Base-by-base conservation (phyloP, 2,797 vertebrate species). In the Natrix natrix region DNA sequence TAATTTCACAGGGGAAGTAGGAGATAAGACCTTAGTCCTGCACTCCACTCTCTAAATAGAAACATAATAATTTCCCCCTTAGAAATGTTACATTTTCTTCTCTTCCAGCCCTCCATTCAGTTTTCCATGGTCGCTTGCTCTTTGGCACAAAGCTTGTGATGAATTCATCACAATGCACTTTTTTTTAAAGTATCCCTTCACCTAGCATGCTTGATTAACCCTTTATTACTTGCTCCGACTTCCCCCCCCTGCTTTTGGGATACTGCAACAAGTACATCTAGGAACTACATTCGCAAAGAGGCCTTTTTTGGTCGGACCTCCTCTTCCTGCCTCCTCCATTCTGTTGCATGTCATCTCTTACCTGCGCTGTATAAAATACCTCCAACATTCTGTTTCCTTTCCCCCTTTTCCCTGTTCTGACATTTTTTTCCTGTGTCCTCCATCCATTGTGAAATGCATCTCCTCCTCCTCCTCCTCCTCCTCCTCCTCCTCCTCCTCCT, bases 201-300 rank as follows among this genome's bases (percentile, higher is more conserved):
- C 57, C 48, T 86, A 26, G 28, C 90, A 26, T 88, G 92, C 87
- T 91, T 57, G 86, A 86, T 91, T 86, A 83, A 89, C 90, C 87
- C 61, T 43, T 26, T 87, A 32, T 86, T 7, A 24, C 69, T 89
- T 52, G 52, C 22, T 32, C 13, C 26, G 48, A 16, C 57, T 59
- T 88, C 60, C 60, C 13, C 60, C 13, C 54, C 22, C 56, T 60
- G 43, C 60, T 89, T n/a, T n/a, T 63, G 86, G 54, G 89, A 57
- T 55, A 11, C 32, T 66, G 24, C 4, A 48, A 37, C 37, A 22
- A 60, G 24, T 7, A 5, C 24, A 17, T 86, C 52, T 43, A 10
- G 59, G 28, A 24, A n/a, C 56, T 20, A 8, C 10, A 22, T 86
- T 1, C n/a, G 13, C 24, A 55, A 13, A 54, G 37, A 52, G 37